These are phyloP conservation scores for Leptopilina clavipes DNA, from an alignment of 1,140 invertebrate species.

Conservation along the genomic window DNA sequence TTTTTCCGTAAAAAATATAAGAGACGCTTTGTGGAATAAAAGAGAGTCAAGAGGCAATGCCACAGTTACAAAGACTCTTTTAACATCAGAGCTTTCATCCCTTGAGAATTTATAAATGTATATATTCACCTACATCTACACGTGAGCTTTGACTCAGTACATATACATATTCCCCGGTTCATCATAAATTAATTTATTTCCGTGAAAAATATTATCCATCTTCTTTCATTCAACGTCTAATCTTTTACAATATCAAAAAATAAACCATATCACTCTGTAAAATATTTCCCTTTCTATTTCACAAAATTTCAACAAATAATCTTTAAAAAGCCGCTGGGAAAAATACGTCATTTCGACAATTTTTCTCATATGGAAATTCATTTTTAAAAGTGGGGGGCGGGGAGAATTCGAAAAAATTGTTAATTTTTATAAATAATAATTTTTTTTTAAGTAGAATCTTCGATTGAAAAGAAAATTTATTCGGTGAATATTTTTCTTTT, in stretches of 20 bases:
- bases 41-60: conserved; percentile 21
- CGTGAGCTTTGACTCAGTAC: neutral
- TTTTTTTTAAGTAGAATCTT: neutral
- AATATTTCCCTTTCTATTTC: no score
- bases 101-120: neutral
- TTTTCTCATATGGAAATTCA: no score
- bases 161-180: conserved; percentile 11
- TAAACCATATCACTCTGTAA: no score
- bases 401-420: no score
- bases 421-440: neutral
- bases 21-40: neutral
- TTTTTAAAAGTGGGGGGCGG: no score
- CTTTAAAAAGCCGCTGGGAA: no score
- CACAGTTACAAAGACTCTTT: conserved; percentile 25
- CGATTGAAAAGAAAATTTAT: neutral
- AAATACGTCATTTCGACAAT: no score
- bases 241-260: neutral
- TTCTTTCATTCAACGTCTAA: neutral
- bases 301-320: no score
- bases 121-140: neutral
- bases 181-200: conserved; percentile 24
- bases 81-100: neutral
- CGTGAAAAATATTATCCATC: conserved; percentile 8
- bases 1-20: no score
- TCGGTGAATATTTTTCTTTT: conserved; percentile 1